phyloP scores from a whole-genome alignment of 1,140 invertebrate genomes.

The Patella vulgata region DNA sequence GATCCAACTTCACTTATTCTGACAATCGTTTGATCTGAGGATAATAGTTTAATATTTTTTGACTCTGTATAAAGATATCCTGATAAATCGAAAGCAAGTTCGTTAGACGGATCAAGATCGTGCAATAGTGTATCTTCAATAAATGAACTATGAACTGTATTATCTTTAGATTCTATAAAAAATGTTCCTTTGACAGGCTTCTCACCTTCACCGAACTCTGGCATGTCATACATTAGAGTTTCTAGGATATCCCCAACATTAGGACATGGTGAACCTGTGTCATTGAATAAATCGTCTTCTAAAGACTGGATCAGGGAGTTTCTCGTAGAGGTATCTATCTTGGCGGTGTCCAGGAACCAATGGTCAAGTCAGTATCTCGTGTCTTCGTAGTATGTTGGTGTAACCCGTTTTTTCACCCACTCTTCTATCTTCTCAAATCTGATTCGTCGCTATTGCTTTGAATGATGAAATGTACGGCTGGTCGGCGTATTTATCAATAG shows the following conservation, averaged over 20 bases:
- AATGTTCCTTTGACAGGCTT: conserved; percentile 1
- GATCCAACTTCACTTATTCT: background rate
- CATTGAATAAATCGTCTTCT: conserved; percentile 12
- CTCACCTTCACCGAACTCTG: conserved; percentile 22
- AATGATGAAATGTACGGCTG: background rate
- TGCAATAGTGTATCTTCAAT: conserved; percentile 14
- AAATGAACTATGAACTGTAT: too few relatives aligned
- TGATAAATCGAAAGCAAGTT: conserved; percentile 23
- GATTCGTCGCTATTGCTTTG: too few relatives aligned
- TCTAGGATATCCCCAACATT: conserved; percentile 36
- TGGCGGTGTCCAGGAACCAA: conserved; percentile 28
- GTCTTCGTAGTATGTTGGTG: conserved; percentile 2
- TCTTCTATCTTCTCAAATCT: background rate
- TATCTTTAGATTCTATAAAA: conserved; percentile 20
- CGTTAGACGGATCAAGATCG: conserved; percentile 24
- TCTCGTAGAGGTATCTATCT: conserved; percentile 33
- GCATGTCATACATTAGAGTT: conserved; percentile 34
- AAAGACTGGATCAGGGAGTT: conserved; percentile 27
- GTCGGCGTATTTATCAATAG: background rate
- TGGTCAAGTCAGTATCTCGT: too few relatives aligned
- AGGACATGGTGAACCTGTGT: conserved; percentile 15
- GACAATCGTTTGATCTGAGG: conserved; percentile 2
- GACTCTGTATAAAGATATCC: conserved; percentile 5
- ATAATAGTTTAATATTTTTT: conserved; percentile 4
- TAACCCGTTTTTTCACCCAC: too few relatives aligned